Conservation (phyloP, 2,113 vertebrate genomes). For the Recurvirostra avosetta region DNA sequence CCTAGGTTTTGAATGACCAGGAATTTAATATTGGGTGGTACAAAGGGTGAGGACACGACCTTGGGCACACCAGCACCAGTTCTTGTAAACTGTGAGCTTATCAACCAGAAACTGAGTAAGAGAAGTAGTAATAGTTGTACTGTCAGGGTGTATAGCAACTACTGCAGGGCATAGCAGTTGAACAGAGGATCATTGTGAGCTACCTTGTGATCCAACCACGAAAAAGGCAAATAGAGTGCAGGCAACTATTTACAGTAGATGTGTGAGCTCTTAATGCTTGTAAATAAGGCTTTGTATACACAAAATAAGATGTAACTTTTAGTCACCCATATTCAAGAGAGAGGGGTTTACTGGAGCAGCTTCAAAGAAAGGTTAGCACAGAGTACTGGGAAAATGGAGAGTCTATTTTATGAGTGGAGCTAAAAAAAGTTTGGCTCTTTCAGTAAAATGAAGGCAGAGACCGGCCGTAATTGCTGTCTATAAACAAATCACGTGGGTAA, state of each 20-base stretch:
- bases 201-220: conserved; percentile 28
- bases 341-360: conserved; percentile 18
- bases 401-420: background rate
- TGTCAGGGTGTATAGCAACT: background rate
- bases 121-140: background rate
- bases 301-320: conserved; percentile 57
- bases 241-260: conserved; percentile 40
- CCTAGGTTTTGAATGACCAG: background rate
- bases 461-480: background rate
- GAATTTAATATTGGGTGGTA: background rate
- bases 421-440: background rate
- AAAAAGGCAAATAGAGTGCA: conserved; percentile 37
- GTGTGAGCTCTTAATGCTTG: conserved; percentile 19
- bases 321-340: conserved; percentile 7
- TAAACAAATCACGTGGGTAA: background rate
- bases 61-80: background rate
- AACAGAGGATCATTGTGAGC: conserved; percentile 42
- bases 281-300: conserved; percentile 56
- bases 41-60: background rate
- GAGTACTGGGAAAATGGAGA: background rate
- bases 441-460: background rate
- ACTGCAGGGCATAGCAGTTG: background rate
- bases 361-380: conserved; percentile 56
- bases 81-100: background rate
- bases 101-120: background rate